These are phyloP conservation scores for Ascidia mentula DNA, from an alignment of 23 tunicate genomes.

Conservation along the genomic window DNA sequence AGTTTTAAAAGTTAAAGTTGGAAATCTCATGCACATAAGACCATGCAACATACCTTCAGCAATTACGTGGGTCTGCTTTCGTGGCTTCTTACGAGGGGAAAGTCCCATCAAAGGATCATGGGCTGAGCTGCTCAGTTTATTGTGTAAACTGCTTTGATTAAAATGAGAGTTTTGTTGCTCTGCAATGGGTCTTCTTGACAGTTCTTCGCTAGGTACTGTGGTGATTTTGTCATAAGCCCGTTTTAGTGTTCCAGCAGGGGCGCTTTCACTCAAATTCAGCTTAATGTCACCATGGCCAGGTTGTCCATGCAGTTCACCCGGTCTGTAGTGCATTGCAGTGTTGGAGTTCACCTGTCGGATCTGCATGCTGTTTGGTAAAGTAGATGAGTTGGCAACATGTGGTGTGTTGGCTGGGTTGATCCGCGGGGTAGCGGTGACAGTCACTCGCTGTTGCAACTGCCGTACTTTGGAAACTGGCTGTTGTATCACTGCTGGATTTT, in stretches of 20 bases:
- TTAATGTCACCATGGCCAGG: conserved; percentile 19
- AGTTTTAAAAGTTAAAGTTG: too few relatives aligned
- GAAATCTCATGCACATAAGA: too few relatives aligned
- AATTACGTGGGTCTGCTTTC: conserved; percentile 84
- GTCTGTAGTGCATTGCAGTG: conserved; percentile 1
- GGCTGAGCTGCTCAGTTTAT: background rate
- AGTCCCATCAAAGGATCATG: conserved; percentile 29
- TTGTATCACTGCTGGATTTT: background rate
- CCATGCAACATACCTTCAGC: conserved; percentile 76
- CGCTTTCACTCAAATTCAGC: conserved; percentile 15
- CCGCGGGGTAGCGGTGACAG: conserved; percentile 4
- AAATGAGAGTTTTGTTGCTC: conserved; percentile 6
- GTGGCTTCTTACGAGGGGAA: conserved; percentile 87
- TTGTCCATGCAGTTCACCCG: background rate
- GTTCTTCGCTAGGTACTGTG: conserved; percentile 12
- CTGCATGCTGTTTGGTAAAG: background rate
- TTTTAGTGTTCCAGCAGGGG: conserved; percentile 22
- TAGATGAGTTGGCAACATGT: conserved; percentile 14
- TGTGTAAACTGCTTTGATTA: background rate
- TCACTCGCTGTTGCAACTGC: conserved; percentile 26
- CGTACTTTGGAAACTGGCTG: conserved; percentile 7
- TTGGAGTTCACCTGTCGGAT: conserved; percentile 5
- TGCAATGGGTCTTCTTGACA: background rate
- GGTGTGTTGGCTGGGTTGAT: background rate
- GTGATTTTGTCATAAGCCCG: conserved; percentile 50